A percentile compares a stretch with the other conserved stretches of the same genome.
Conservation (phyloP, 1,140 invertebrate genomes). For the Bombus sylvicola region DNA sequence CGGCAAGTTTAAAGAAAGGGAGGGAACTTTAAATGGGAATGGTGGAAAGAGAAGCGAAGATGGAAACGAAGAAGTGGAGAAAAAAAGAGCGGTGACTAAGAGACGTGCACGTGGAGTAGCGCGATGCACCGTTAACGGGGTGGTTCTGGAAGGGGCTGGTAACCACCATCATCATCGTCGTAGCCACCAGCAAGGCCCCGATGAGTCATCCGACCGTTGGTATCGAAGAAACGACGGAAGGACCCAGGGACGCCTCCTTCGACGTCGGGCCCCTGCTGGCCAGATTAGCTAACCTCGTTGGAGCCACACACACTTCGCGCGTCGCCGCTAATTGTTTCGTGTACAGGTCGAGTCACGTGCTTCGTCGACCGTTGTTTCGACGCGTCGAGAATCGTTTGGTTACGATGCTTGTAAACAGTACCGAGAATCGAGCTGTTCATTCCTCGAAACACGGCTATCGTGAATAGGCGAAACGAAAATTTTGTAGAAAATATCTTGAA, state of each 20-base stretch:
- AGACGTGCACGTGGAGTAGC: conserved; percentile 51
- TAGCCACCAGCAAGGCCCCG: conserved; percentile 56
- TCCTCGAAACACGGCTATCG: no score
- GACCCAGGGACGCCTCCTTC: conserved; percentile 52
- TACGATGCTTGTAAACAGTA: no score
- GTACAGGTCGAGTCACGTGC: conserved; percentile 43
- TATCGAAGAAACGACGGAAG: conserved; percentile 44
- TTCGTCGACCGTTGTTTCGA: neutral
- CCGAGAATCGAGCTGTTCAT: no score
- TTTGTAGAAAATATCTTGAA: no score
- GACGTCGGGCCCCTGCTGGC: conserved; percentile 25
- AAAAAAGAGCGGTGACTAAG: conserved; percentile 55
- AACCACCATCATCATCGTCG: conserved; percentile 56
- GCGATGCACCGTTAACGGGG: conserved; percentile 61
- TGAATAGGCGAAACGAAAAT: no score
- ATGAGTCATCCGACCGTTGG: conserved; percentile 68
- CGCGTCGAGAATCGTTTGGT: no score
- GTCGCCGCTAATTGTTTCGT: conserved; percentile 69
- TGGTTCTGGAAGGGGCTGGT: conserved; percentile 56
- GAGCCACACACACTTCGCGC: conserved; percentile 68
- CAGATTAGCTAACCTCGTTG: conserved; percentile 76
- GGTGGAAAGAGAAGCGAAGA: neutral
- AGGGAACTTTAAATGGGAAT: neutral
- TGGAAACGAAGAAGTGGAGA: neutral
- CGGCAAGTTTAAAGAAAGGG: neutral